Conservation (phyloP, 2,113 vertebrate species). For the Phalacrocorax brasilianus region DNA sequence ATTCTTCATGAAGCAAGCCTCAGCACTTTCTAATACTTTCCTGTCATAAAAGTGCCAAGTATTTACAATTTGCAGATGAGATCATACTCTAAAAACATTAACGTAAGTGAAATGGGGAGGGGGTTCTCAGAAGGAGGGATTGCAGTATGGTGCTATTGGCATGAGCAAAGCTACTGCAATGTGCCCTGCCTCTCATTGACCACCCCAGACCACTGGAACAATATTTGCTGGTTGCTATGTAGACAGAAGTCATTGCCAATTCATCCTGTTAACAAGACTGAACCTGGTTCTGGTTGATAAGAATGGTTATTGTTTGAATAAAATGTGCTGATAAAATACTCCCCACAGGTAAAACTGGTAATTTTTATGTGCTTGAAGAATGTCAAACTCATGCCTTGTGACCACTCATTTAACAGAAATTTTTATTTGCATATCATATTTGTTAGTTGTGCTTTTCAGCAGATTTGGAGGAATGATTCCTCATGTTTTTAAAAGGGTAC, state of each 20-base stretch:
- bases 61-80: slow-evolving; percentile 70
- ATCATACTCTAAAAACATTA: slow-evolving; percentile 56
- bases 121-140: background rate
- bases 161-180: background rate
- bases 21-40: slow-evolving; percentile 65
- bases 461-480: background rate
- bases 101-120: background rate
- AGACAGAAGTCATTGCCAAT: slow-evolving; percentile 56
- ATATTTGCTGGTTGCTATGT: slow-evolving; percentile 78
- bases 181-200: background rate
- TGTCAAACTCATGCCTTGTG: background rate
- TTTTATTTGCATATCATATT: background rate
- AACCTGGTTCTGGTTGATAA: slow-evolving; percentile 74
- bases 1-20: slow-evolving; percentile 45
- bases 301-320: slow-evolving; percentile 58
- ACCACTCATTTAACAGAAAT: background rate
- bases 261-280: slow-evolving; percentile 54
- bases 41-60: slow-evolving; percentile 63
- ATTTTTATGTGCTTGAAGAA: background rate
- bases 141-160: background rate
- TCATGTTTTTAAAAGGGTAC: background rate
- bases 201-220: slow-evolving; percentile 26
- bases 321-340: slow-evolving; percentile 55
- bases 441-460: background rate
- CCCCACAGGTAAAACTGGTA: slow-evolving; percentile 34